phyloP scores from a whole-genome alignment of 53 echinoderm and acorn worm genomes.

The Pentamera pediparva region DNA sequence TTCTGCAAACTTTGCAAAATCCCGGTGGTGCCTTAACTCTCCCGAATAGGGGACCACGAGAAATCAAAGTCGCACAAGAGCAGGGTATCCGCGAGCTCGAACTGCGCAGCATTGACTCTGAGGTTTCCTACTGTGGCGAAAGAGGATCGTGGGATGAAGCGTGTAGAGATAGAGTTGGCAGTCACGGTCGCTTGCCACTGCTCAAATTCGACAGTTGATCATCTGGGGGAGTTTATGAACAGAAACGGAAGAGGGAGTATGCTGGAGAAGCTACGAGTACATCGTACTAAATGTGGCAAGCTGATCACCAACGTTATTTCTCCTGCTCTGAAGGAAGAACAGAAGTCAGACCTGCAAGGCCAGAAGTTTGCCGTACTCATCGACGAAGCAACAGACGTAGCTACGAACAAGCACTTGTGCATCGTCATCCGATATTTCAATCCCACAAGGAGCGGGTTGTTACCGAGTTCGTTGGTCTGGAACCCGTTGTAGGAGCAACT shows the following conservation, averaged over 20 bases:
- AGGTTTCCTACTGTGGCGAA: too few species aligned
- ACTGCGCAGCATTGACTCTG: too few species aligned
- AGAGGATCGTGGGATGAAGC: too few species aligned
- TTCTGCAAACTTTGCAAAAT: too few species aligned
- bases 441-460: neutral
- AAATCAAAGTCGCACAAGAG: too few species aligned
- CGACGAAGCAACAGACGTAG: slow-evolving; percentile 11
- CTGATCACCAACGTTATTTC: neutral
- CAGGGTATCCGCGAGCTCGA: too few species aligned
- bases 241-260: neutral
- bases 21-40: too few species aligned
- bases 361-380: neutral
- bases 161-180: neutral
- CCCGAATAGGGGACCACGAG: too few species aligned
- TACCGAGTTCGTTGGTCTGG: neutral
- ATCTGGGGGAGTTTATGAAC: neutral
- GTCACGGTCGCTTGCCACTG: neutral
- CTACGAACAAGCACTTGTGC: neutral
- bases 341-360: neutral
- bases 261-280: neutral
- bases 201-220: neutral
- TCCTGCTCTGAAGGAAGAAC: neutral
- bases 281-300: neutral
- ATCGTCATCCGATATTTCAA: slow-evolving; percentile 1
- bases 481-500: neutral